Evolutionary conservation across 2,113 vertebrate genomes (phyloP).

Genomic region (Hippopotamus amphibius): DNA sequence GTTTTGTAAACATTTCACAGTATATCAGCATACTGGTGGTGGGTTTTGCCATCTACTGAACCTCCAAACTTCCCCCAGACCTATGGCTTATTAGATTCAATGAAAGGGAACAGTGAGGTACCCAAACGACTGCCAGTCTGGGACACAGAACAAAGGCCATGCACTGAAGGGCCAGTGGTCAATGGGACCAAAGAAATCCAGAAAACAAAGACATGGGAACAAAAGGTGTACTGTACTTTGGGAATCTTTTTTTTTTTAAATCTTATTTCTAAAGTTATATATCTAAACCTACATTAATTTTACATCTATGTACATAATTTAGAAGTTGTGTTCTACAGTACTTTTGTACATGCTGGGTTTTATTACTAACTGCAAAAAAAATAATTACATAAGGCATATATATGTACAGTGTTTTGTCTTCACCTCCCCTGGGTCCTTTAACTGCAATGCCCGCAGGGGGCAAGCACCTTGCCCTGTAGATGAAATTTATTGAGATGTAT

Average conservation of each 20-base stretch:
- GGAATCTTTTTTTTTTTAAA: slow-evolving; percentile 89
- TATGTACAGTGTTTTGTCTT: slow-evolving; percentile 91
- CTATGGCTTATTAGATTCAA: slow-evolving; percentile 90
- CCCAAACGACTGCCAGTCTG: slow-evolving; percentile 84
- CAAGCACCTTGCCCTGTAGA: slow-evolving; percentile 35
- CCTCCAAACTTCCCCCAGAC: slow-evolving; percentile 77
- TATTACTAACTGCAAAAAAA: slow-evolving; percentile 89
- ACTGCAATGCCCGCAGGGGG: slow-evolving; percentile 67
- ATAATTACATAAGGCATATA: slow-evolving; percentile 93
- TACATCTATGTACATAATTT: slow-evolving; percentile 92
- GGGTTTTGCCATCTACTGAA: slow-evolving; percentile 64
- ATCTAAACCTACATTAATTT: slow-evolving; percentile 88
- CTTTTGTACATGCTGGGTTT: slow-evolving; percentile 94
- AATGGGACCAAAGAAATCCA: slow-evolving; percentile 40
- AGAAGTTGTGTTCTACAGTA: slow-evolving; percentile 90
- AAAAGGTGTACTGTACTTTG: slow-evolving; percentile 77
- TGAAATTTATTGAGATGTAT: slow-evolving; percentile 25
- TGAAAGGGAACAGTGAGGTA: slow-evolving; percentile 81
- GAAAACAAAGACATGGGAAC: slow-evolving; percentile 76
- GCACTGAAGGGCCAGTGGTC: slow-evolving; percentile 68
- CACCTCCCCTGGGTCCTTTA: slow-evolving; percentile 76
- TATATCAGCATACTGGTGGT: slow-evolving; percentile 77
- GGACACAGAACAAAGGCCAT: slow-evolving; percentile 82
- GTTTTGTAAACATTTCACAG: slow-evolving; percentile 87
- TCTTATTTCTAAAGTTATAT: slow-evolving; percentile 88